These are phyloP conservation scores for Oreochromis niloticus DNA, from an alignment of 2,113 vertebrate species.

Conservation along the genomic window DNA sequence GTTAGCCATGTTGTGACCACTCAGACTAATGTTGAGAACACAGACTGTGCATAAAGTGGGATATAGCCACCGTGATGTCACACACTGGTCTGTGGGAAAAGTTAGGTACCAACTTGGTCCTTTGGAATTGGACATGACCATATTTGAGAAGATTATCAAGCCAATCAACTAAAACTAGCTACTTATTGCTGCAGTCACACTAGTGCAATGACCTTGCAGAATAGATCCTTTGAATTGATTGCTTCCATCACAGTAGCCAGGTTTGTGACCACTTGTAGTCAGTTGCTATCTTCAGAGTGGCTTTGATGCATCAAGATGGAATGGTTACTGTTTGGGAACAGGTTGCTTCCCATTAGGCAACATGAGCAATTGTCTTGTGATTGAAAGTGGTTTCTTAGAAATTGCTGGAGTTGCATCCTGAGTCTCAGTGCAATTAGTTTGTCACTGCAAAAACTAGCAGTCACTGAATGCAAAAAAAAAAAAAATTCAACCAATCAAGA, in stretches of 20 bases:
- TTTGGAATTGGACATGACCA: not conserved
- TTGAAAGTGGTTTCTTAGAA: not conserved
- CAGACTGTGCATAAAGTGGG: not conserved
- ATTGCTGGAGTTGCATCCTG: not conserved
- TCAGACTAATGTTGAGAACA: not conserved
- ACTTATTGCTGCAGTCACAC: not conserved
- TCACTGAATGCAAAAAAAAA: not conserved
- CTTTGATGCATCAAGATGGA: not conserved
- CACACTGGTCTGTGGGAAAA: not conserved
- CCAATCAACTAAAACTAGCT: not conserved
- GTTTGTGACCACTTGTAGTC: not conserved
- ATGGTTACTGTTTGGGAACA: not conserved
- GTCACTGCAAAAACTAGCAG: not conserved
- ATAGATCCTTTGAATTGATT: not conserved
- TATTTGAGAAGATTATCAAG: not conserved
- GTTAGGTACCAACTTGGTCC: not conserved
- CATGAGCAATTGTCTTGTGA: not conserved
- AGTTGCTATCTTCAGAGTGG: not conserved
- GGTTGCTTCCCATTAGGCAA: not conserved
- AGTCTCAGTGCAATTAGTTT: not conserved
- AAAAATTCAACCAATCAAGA: not conserved
- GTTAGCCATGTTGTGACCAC: not conserved
- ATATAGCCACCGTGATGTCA: not conserved
- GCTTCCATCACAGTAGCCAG: no score
- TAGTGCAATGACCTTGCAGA: not conserved